Evolutionary conservation across 2,888 invertebrate genomes (phyloP).

Genomic region (Aleiodes alternator): DNA sequence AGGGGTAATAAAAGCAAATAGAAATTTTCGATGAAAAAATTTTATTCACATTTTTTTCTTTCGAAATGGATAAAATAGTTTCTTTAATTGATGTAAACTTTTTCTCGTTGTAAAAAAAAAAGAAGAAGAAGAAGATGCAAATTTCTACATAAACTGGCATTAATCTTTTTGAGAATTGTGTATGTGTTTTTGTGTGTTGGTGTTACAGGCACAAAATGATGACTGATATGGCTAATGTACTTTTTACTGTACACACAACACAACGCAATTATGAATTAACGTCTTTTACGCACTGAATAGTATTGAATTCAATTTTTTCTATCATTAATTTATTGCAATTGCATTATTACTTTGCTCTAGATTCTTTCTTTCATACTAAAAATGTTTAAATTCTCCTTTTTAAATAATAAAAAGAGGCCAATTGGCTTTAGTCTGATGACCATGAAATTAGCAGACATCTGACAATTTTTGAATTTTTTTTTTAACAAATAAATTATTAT

Average conservation of each 20-base stretch:
- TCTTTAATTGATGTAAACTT: background rate
- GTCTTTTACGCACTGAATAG: slow-evolving; percentile 34
- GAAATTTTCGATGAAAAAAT: too few species aligned
- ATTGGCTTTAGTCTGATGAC: background rate
- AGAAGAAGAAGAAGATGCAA: background rate
- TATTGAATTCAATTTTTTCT: slow-evolving; percentile 15
- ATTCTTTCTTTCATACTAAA: background rate
- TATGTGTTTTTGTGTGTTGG: background rate
- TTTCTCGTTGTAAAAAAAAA: slow-evolving; percentile 18
- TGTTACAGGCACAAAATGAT: slow-evolving; percentile 20
- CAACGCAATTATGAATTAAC: background rate
- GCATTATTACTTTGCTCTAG: slow-evolving; percentile 7
- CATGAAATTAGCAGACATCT: too few species aligned
- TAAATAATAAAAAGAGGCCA: slow-evolving; percentile 5
- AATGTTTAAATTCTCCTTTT: slow-evolving; percentile 8
- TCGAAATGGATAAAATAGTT: too few species aligned
- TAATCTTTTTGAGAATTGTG: background rate
- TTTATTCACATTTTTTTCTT: too few species aligned
- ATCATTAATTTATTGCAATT: background rate
- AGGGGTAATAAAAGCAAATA: too few species aligned
- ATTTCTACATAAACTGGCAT: too few species aligned
- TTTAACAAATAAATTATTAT: too few species aligned
- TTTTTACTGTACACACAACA: slow-evolving; percentile 10
- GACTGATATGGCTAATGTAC: slow-evolving; percentile 26
- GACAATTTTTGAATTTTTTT: too few species aligned